Percentiles rank a stretch among this genome's conserved stretches.
These are phyloP conservation scores for Galaxea fascicularis DNA, from an alignment of 92 coral and sea anemone genomes.

Conservation along the genomic window DNA sequence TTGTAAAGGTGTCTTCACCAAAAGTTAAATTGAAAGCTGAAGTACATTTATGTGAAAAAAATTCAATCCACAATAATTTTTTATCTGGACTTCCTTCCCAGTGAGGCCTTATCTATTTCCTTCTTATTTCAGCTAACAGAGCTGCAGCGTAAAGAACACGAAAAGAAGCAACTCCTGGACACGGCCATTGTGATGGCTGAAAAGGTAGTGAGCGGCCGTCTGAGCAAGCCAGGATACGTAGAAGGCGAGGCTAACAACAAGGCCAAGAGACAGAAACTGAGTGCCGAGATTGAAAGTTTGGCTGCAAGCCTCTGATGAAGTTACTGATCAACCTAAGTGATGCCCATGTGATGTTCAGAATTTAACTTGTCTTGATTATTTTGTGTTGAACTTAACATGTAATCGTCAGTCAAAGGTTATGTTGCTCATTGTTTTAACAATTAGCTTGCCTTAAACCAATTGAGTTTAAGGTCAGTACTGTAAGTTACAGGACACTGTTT, in stretches of 20 bases:
- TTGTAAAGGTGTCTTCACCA: no score
- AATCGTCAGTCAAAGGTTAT: no score
- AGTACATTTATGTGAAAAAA: no score
- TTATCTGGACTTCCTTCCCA: no score
- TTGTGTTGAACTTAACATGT: neutral
- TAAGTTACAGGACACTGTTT: no score
- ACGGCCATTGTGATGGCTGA: constrained; percentile 92
- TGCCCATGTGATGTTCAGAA: neutral
- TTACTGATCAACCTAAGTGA: constrained; percentile 26
- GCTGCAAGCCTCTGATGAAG: constrained; percentile 71
- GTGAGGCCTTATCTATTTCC: no score
- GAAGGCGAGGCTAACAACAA: constrained; percentile 85
- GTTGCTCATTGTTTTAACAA: no score
- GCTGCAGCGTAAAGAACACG: constrained; percentile 95
- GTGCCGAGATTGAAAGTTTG: constrained; percentile 86
- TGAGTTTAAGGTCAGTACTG: no score
- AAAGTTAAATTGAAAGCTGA: no score
- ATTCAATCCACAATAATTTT: no score
- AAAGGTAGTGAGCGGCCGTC: constrained; percentile 91
- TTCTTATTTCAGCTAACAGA: constrained; percentile 71
- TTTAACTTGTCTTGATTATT: neutral
- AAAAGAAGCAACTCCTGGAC: constrained; percentile 88
- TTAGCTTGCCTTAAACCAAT: no score
- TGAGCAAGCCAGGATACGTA: constrained; percentile 92
- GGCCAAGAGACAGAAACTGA: constrained; percentile 88